Base-by-base conservation (phyloP, 2,888 invertebrate genomes). In the Sylvicola cinctus region DNA sequence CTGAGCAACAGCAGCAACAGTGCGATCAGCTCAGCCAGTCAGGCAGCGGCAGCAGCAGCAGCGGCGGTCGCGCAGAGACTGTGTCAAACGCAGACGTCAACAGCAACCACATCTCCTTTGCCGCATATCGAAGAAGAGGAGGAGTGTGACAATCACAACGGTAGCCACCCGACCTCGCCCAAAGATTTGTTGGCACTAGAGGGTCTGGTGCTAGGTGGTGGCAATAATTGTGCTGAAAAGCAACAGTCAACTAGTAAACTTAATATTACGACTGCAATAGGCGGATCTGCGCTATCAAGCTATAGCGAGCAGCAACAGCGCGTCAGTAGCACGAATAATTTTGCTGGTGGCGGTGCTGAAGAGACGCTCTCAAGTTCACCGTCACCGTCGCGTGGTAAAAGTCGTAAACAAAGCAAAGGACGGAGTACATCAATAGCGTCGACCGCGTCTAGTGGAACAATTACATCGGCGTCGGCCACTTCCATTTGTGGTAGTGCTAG, bases 51-150 rank as follows among this genome's bases (percentile, higher is more conserved):
- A 16, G 14, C 39, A 27, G 37, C 42, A 37, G 35, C 45, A 29
- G 37, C 46, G 34, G 42, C 45, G 45, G 38, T 45, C 48, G 38
- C 10, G 15, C 36, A 23, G n/a, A 64, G 60, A 55, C 58, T 56
- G 60, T 54, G 54, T 42, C 57, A 54, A 40, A 48, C 71, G 50
- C 69, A 76, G 61, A 70, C 75, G 44, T 74, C 78, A 34, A n/a
- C n/a, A n/a, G n/a, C n/a, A n/a, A n/a, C n/a, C n/a, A n/a, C n/a
- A n/a, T n/a, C n/a, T n/a, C 74, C 77, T 38, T 62, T 81, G 42
- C 81, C 80, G 45, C 81, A 81, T 47, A 81, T 81, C 43, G 76
- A 78, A 51, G 81, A 81, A 52, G 81, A 81, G 55, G 80, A 80
- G 58, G 75, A 76, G 51, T 55, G 45, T 48, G 58, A 55, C 39